Evolutionary conservation across 1,140 invertebrate species (phyloP).

Genomic region (Caenorhabditis elegans): WBcel235 BX284604.4:4603501-4604000

Average conservation of each 20-base stretch:
- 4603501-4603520: too few species aligned
- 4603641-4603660: constrained; percentile 27
- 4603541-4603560: constrained; percentile 45
- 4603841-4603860: constrained; percentile 71
- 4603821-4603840: constrained; percentile 44
- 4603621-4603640: constrained; percentile 40
- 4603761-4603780: constrained; percentile 34
- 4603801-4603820: constrained; percentile 40
- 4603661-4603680: constrained; percentile 42
- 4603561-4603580: constrained; percentile 29
- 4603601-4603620: constrained; percentile 20
- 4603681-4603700: constrained; percentile 43
- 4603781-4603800: constrained; percentile 41
- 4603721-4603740: constrained; percentile 21
- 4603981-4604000: constrained; percentile 46
- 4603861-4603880: constrained; percentile 88
- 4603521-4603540: constrained; percentile 15
- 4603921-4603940: constrained; percentile 79
- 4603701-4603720: constrained; percentile 42
- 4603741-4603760: constrained; percentile 35
- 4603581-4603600: constrained; percentile 50
- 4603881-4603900: constrained; percentile 78
- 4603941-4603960: constrained; percentile 73
- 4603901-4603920: constrained; percentile 83
- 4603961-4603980: constrained; percentile 39